phyloP scores from a whole-genome alignment of 2,113 vertebrate species.

The Arothron firmamentum region DNA sequence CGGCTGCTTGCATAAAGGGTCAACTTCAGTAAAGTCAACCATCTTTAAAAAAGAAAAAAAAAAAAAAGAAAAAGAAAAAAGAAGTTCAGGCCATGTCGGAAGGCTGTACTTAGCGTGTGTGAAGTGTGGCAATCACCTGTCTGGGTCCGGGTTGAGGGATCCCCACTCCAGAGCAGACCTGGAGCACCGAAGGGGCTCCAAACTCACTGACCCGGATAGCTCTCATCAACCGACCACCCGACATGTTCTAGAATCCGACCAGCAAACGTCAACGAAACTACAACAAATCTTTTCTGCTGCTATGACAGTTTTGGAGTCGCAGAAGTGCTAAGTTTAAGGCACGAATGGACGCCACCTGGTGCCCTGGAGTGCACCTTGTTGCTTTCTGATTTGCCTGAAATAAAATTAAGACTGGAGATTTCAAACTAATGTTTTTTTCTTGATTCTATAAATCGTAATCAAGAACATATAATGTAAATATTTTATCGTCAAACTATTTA shows the following conservation, averaged over 20 bases:
- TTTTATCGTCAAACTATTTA: too few species aligned
- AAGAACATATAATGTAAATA: too few species aligned
- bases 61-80: neutral
- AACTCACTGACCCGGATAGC: slow-evolving; percentile 86
- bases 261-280: too few species aligned
- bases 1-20: neutral
- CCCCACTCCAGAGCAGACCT: slow-evolving; percentile 69
- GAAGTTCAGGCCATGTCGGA: neutral
- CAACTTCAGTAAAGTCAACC: neutral
- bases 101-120: neutral
- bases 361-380: neutral
- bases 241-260: slow-evolving; percentile 59
- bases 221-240: slow-evolving; percentile 80
- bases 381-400: neutral
- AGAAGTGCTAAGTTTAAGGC: too few species aligned
- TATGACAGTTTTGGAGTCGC: too few species aligned
- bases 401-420: neutral
- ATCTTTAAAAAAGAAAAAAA: neutral
- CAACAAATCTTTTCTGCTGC: too few species aligned
- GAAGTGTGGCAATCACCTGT: slow-evolving; percentile 74
- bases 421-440: neutral
- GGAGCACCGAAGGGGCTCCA: slow-evolving; percentile 85
- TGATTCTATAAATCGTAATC: too few species aligned
- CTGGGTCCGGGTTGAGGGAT: slow-evolving; percentile 77
- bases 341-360: too few species aligned